Evolutionary conservation across 2,888 invertebrate genomes (phyloP).

Genomic region (Elgonia sp.): DNA sequence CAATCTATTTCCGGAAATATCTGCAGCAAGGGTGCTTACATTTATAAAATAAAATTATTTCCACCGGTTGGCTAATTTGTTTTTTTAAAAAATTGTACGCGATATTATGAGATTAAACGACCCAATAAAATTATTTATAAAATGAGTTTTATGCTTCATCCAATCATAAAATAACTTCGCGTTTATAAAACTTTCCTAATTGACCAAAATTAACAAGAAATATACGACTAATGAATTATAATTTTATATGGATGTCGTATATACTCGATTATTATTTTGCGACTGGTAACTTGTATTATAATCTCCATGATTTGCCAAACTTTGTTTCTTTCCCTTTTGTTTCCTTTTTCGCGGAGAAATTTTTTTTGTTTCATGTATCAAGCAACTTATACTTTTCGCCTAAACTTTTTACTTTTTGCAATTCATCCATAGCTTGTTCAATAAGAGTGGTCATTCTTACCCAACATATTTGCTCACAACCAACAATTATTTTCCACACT

Average conservation of each 20-base stretch:
- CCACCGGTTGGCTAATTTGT: not conserved
- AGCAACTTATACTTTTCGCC: not conserved
- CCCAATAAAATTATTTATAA: too few species aligned
- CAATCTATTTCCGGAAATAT: conserved; percentile 31
- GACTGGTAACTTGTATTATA: too few species aligned
- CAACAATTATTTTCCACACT: conserved; percentile 56
- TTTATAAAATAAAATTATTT: not conserved
- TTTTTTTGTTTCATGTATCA: not conserved
- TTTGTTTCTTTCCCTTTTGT: too few species aligned
- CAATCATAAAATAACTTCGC: not conserved
- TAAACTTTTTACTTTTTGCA: conserved; percentile 1
- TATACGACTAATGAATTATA: not conserved
- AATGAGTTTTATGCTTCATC: too few species aligned
- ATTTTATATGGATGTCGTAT: too few species aligned
- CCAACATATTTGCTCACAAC: conserved; percentile 24
- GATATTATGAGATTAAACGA: too few species aligned
- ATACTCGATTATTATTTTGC: too few species aligned
- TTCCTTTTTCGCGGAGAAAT: too few species aligned
- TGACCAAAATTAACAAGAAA: not conserved
- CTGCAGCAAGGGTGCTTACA: not conserved
- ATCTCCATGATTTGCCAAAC: too few species aligned
- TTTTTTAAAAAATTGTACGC: too few species aligned
- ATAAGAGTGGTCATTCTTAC: conserved; percentile 13
- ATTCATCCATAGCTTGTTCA: conserved; percentile 1
- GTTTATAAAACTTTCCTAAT: not conserved